phyloP scores from a whole-genome alignment of 2,888 invertebrate species.

The Euproctis similis region DNA sequence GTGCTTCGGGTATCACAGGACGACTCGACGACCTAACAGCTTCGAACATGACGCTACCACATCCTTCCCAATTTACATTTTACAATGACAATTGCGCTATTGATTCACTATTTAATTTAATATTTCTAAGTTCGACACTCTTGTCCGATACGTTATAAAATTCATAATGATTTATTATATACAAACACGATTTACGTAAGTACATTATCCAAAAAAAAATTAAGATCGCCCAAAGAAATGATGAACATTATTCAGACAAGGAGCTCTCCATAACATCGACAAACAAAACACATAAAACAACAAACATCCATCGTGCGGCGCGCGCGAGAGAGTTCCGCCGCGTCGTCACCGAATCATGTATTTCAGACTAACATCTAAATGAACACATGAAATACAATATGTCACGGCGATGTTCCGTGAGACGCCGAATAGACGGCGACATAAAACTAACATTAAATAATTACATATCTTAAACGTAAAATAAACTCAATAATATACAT shows the following conservation, averaged over 20 bases:
- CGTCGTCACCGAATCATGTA: constrained; percentile 52
- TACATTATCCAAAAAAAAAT: constrained; percentile 22
- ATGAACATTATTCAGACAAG: constrained; percentile 72
- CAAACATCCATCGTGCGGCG: constrained; percentile 62
- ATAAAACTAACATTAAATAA: constrained; percentile 62
- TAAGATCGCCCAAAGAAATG: constrained; percentile 62
- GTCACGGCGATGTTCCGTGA: constrained; percentile 41
- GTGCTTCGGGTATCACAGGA: constrained; percentile 27
- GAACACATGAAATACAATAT: constrained; percentile 73
- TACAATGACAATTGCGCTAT: constrained; percentile 19
- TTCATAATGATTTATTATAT: constrained; percentile 22
- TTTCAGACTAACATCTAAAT: constrained; percentile 71
- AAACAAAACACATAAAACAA: constrained; percentile 69
- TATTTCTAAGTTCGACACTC: too few relatives aligned
- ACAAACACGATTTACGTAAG: constrained; percentile 24
- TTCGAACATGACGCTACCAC: constrained; percentile 15
- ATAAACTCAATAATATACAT: constrained; percentile 75
- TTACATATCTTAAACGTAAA: constrained; percentile 69
- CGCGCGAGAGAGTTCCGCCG: constrained; percentile 51
- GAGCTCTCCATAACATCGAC: constrained; percentile 57
- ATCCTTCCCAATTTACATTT: constrained; percentile 9
- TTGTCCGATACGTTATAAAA: constrained; percentile 17
- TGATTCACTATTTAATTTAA: constrained; percentile 14
- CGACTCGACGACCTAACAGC: constrained; percentile 20
- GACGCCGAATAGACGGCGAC: constrained; percentile 45